Conservation (phyloP, 1,140 invertebrate species). For the Procambarus virginalis region DNA sequence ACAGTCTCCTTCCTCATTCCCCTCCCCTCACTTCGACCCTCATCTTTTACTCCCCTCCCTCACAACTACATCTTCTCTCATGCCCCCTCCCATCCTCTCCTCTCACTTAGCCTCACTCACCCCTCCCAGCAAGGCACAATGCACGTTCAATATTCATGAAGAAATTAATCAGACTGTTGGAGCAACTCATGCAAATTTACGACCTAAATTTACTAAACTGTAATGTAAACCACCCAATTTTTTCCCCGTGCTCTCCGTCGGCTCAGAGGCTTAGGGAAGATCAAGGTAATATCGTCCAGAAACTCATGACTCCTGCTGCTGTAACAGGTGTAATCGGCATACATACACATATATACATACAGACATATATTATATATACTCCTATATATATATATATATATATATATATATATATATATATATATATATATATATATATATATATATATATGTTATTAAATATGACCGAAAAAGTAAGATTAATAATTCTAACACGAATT, state of each 20-base stretch:
- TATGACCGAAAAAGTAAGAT: no score
- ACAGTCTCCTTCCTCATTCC: background rate
- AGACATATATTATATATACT: no score
- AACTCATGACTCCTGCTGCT: background rate
- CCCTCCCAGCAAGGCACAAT: background rate
- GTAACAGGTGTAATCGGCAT: background rate
- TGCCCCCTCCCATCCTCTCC: background rate
- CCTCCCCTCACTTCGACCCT: background rate
- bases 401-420: no score
- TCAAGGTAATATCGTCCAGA: background rate
- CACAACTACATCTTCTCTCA: no score
- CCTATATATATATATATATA: no score
- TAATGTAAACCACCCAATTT: conserved; percentile 25
- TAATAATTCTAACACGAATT: no score
- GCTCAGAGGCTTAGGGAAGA: background rate
- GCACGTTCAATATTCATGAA: conserved; percentile 46
- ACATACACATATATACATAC: no score
- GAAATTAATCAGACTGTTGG: conserved; percentile 33
- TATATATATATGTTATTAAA: no score
- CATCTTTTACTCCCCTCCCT: background rate
- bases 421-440: no score
- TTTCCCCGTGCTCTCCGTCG: background rate
- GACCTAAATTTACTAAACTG: conserved; percentile 27
- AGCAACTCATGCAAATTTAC: conserved; percentile 32
- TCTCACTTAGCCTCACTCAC: conserved; percentile 4